A percentile compares a stretch with the other conserved stretches of the same genome.
These are phyloP conservation scores for Piaya cayana DNA, from an alignment of 2,113 vertebrate genomes.

Conservation along the genomic window DNA sequence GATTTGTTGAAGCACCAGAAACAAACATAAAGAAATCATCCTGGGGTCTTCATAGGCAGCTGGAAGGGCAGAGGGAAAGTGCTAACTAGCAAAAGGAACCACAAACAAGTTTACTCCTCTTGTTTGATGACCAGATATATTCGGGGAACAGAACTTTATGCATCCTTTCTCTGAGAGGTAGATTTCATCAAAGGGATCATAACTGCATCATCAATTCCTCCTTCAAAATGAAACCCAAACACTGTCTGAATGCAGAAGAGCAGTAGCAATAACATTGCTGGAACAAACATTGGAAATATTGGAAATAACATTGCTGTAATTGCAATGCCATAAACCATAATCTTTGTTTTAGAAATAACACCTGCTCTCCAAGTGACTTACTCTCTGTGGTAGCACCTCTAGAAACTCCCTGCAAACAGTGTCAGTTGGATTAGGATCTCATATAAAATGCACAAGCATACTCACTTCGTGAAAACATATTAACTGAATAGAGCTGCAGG, in stretches of 20 bases:
- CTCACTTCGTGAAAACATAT: conserved; percentile 7
- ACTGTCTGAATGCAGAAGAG: conserved; percentile 16
- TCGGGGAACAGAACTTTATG: conserved; percentile 20
- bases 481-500: conserved; percentile 48
- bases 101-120: not conserved
- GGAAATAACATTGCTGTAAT: no score
- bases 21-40: not conserved
- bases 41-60: not conserved
- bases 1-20: not conserved
- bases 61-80: not conserved
- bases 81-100: conserved; percentile 7
- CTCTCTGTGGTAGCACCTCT: not conserved
- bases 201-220: conserved; percentile 56
- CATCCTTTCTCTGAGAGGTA: not conserved
- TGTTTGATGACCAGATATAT: not conserved
- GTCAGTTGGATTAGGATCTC: not conserved
- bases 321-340: conserved; percentile 42
- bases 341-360: conserved; percentile 63
- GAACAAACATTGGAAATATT: no score
- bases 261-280: conserved; percentile 15
- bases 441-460: conserved; percentile 2
- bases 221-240: conserved; percentile 50
- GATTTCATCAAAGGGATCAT: conserved; percentile 46
- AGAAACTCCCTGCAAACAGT: not conserved
- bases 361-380: conserved; percentile 46